Evolutionary conservation across 1,140 invertebrate species (phyloP).

Genomic region (Sycobia sp.): DNA sequence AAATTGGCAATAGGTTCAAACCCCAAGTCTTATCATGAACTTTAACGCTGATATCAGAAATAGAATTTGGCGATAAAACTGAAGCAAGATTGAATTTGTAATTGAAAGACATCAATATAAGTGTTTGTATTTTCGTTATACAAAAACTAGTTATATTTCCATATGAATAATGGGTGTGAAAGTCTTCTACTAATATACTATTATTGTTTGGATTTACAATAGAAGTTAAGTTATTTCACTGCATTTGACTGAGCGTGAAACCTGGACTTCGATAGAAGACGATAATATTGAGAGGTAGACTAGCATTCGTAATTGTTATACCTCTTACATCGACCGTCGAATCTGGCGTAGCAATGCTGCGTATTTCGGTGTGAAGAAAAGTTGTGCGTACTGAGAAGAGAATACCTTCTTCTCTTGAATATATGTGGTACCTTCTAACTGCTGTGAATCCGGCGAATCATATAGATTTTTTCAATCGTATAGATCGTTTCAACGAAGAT

Average conservation of each 20-base stretch:
- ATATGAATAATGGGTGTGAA: not conserved
- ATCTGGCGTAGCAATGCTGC: not conserved
- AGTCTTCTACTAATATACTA: not conserved
- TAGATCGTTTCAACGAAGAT: not conserved
- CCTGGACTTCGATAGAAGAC: not conserved
- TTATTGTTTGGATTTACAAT: not conserved
- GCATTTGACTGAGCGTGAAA: too few relatives aligned
- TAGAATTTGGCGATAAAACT: not conserved
- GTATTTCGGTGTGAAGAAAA: not conserved
- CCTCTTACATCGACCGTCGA: not conserved
- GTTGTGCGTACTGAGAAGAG: not conserved
- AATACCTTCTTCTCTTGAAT: constrained; percentile 1
- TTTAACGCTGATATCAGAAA: not conserved
- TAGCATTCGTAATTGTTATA: not conserved
- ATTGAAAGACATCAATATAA: not conserved
- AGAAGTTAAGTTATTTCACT: too few relatives aligned
- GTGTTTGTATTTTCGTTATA: too few relatives aligned
- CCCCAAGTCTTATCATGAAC: too few relatives aligned
- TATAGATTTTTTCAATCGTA: not conserved
- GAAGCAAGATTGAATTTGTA: not conserved
- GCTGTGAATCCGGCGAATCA: not conserved
- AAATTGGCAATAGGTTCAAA: too few relatives aligned
- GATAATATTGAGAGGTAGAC: not conserved
- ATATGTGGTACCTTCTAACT: not conserved
- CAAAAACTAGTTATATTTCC: not conserved